phyloP scores from a whole-genome alignment of 2,797 vertebrate genomes.

The Sardinella longiceps region DNA sequence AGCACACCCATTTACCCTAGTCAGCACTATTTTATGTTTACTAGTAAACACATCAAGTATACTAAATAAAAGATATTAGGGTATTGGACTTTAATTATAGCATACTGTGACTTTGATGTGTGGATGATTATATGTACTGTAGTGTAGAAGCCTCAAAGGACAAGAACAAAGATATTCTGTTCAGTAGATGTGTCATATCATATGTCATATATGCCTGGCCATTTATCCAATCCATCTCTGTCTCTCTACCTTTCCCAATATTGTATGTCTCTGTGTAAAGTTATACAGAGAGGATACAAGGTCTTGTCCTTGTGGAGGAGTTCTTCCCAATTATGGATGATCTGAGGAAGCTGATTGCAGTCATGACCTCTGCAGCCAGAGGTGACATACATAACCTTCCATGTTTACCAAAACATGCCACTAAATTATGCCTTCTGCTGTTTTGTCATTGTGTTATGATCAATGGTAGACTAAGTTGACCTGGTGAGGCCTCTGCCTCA shows the following conservation, averaged over 20 bases:
- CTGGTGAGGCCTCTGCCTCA: no score
- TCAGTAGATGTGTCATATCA: neutral
- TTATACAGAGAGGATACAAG: constrained; percentile 75
- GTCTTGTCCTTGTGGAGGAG: constrained; percentile 80
- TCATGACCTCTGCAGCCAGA: constrained; percentile 75
- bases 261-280: constrained; percentile 57
- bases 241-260: neutral
- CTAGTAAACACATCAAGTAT: neutral
- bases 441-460: no score
- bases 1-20: neutral
- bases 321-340: constrained; percentile 80
- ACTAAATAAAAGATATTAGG: neutral
- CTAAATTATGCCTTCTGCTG: neutral
- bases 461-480: no score
- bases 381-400: constrained; percentile 62
- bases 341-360: constrained; percentile 69
- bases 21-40: neutral
- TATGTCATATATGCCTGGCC: neutral
- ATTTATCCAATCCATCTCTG: neutral
- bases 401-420: neutral
- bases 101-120: neutral
- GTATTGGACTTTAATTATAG: neutral
- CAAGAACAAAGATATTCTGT: neutral
- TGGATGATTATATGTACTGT: neutral
- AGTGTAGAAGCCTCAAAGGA: neutral